Evolutionary conservation across 2,113 vertebrate genomes (phyloP).

Genomic region (Pygoscelis adeliae): DNA sequence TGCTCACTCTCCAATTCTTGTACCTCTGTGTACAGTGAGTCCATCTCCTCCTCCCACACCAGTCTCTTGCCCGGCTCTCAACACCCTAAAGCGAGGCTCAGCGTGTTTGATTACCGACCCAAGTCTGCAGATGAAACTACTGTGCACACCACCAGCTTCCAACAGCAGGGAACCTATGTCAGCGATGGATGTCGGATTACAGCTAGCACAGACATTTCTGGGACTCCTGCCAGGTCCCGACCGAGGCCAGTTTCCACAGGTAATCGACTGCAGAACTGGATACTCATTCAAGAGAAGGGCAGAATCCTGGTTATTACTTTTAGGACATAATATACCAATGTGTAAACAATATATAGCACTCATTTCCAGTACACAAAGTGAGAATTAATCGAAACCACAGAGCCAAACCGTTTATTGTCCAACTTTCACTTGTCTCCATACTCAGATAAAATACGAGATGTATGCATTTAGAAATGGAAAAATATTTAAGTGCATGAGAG

Average conservation of each 20-base stretch:
- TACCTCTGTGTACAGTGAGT: conserved; percentile 92
- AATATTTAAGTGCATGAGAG: background rate
- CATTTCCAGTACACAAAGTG: background rate
- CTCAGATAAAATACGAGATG: background rate
- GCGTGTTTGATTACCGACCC: conserved; percentile 74
- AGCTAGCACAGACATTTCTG: conserved; percentile 19
- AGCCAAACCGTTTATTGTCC: background rate
- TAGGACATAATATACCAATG: background rate
- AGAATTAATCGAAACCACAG: background rate
- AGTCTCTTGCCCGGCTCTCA: conserved; percentile 73
- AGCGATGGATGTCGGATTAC: conserved; percentile 73
- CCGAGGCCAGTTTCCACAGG: conserved; percentile 93
- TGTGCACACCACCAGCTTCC: conserved; percentile 66
- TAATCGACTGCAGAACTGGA: conserved; percentile 49
- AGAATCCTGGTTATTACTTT: background rate
- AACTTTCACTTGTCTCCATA: background rate
- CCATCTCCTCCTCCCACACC: conserved; percentile 81
- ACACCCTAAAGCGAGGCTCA: conserved; percentile 17
- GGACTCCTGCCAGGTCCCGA: conserved; percentile 62
- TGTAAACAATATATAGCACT: background rate
- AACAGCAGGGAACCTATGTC: conserved; percentile 68
- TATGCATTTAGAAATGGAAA: background rate
- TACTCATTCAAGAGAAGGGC: background rate
- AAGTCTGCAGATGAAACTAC: conserved; percentile 88
- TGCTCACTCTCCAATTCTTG: conserved; percentile 92